Conservation (phyloP, 2,888 invertebrate genomes). For the Tipula vernalis region DNA sequence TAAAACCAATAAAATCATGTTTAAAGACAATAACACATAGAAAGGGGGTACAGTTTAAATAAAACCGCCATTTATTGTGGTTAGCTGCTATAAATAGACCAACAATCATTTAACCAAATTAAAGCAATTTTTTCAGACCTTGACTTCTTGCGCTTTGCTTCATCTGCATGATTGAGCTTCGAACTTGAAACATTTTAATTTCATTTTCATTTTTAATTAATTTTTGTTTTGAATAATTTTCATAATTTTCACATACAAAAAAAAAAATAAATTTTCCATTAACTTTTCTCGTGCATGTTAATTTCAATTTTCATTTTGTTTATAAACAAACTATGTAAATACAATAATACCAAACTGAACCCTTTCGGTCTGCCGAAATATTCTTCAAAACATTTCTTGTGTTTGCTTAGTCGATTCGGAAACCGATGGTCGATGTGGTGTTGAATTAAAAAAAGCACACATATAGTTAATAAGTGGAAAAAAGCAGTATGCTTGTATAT, state of each 20-base stretch:
- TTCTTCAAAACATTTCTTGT: not conserved
- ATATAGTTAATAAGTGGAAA: too few species aligned
- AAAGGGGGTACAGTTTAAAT: not conserved
- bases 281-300: not conserved
- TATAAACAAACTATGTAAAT: not conserved
- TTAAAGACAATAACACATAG: not conserved
- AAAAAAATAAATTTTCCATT: not conserved
- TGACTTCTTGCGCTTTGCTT: not conserved
- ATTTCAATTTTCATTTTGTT: not conserved
- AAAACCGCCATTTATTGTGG: not conserved
- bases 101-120: not conserved
- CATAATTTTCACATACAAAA: not conserved
- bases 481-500: not conserved
- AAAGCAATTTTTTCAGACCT: not conserved
- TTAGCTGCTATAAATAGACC: not conserved
- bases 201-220: not conserved
- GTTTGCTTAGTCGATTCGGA: not conserved
- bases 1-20: not conserved
- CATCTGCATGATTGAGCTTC: not conserved
- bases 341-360: not conserved
- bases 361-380: not conserved
- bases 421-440: not conserved
- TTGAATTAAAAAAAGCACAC: not conserved
- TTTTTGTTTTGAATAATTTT: not conserved
- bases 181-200: not conserved